A percentile compares a stretch with the other conserved stretches of the same genome.
phyloP scores from a whole-genome alignment of 1,140 invertebrate species.

The Tetramorium simillimum region DNA sequence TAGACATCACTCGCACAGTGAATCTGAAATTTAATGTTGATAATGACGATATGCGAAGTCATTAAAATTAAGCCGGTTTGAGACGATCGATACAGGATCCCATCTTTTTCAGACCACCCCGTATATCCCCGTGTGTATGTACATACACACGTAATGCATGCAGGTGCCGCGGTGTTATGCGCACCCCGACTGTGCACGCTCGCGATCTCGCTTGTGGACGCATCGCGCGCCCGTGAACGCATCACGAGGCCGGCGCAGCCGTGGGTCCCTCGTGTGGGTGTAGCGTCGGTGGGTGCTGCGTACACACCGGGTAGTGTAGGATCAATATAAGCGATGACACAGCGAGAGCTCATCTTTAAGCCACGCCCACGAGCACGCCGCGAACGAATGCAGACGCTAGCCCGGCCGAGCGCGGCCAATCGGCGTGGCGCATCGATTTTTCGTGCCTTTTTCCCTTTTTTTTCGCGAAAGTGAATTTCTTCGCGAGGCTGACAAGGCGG shows the following conservation, averaged over 20 bases:
- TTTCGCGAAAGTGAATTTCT: constrained; percentile 83
- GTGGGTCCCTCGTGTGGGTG: constrained; percentile 39
- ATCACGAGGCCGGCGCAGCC: constrained; percentile 65
- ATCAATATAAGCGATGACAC: constrained; percentile 86
- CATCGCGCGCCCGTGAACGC: not conserved
- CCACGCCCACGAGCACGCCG: constrained; percentile 75
- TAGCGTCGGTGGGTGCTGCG: constrained; percentile 54
- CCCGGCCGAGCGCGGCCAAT: constrained; percentile 75
- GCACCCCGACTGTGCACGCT: constrained; percentile 38
- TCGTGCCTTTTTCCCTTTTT: constrained; percentile 75
- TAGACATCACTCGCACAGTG: not conserved
- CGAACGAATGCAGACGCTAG: constrained; percentile 53
- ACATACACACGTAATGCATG: constrained; percentile 10
- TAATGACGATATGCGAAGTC: not conserved
- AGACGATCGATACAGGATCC: not conserved
- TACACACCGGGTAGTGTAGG: constrained; percentile 73
- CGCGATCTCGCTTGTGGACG: constrained; percentile 48
- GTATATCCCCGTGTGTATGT: not conserved
- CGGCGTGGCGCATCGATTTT: constrained; percentile 81
- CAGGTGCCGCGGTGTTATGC: constrained; percentile 37
- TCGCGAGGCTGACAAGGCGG: constrained; percentile 74
- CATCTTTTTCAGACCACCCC: not conserved
- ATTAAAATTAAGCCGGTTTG: not conserved
- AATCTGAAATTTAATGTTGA: not conserved
- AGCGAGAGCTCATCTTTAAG: constrained; percentile 85